Evolutionary conservation across 23 tunicate species (phyloP).

Genomic region (Styela clava): DNA sequence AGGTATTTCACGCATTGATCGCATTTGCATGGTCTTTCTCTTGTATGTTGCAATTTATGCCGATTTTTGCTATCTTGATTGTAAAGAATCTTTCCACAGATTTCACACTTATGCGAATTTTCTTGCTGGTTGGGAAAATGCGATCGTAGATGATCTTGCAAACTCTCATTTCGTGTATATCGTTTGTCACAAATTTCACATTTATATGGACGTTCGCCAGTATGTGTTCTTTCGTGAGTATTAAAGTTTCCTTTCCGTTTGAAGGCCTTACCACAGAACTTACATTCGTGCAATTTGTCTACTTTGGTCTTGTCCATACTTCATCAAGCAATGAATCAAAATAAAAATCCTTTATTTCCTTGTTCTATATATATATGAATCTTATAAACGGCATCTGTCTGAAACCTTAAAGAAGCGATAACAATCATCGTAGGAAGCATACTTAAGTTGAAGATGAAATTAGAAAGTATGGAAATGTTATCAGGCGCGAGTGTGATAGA

Average conservation of each 20-base stretch:
- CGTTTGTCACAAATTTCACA: neutral
- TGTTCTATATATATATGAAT: too few species aligned
- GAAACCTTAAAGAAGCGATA: too few species aligned
- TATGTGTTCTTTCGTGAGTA: neutral
- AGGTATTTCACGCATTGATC: neutral
- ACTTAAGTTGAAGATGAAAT: too few species aligned
- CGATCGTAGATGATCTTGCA: neutral
- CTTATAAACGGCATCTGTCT: too few species aligned
- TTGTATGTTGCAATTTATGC: neutral
- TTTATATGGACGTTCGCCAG: neutral
- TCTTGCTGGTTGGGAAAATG: neutral
- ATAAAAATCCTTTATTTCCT: too few species aligned
- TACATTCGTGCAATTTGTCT: neutral
- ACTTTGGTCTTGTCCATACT: neutral
- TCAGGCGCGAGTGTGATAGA: too few species aligned
- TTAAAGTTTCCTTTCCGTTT: neutral
- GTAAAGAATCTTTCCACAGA: neutral
- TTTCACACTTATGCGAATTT: neutral
- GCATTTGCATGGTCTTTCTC: neutral
- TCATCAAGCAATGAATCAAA: too few species aligned
- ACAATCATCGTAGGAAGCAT: too few species aligned
- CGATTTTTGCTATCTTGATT: neutral
- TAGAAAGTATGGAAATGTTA: too few species aligned
- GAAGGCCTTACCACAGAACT: neutral
- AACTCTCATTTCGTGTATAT: neutral